phyloP scores from a whole-genome alignment of 2,888 invertebrate species.

The Leptarthrus brevirostris region DNA sequence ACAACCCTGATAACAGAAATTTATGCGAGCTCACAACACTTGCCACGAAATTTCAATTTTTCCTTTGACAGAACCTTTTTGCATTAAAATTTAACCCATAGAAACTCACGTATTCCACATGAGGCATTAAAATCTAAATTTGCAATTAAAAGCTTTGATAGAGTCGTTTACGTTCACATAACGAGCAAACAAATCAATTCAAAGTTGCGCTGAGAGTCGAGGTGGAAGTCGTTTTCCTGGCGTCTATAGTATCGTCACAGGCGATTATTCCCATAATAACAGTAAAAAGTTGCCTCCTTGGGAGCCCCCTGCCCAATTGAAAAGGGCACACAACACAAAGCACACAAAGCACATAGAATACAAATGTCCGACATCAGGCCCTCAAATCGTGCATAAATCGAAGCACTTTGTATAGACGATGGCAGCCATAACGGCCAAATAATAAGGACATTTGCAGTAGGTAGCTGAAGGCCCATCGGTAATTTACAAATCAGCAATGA shows the following conservation, averaged over 20 bases:
- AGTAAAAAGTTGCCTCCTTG: slow-evolving; percentile 7
- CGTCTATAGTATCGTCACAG: slow-evolving; percentile 36
- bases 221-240: slow-evolving; percentile 24
- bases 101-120: background rate
- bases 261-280: slow-evolving; percentile 36
- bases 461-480: slow-evolving; percentile 16
- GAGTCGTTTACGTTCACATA: slow-evolving; percentile 9
- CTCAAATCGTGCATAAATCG: slow-evolving; percentile 44
- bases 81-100: too few species aligned
- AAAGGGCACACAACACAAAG: slow-evolving; percentile 22
- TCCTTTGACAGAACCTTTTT: background rate
- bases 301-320: background rate
- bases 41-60: too few species aligned
- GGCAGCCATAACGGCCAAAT: slow-evolving; percentile 41
- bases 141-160: slow-evolving; percentile 40
- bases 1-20: too few species aligned
- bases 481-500: slow-evolving; percentile 47
- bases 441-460: slow-evolving; percentile 42
- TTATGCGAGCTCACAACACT: too few species aligned
- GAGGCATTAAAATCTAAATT: slow-evolving; percentile 28
- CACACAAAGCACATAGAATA: slow-evolving; percentile 31
- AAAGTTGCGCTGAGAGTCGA: background rate
- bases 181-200: slow-evolving; percentile 37
- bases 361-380: slow-evolving; percentile 39
- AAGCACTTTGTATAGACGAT: slow-evolving; percentile 37